Percentiles rank a stretch among this genome's conserved stretches.
phyloP scores from a whole-genome alignment of 2,888 invertebrate genomes.

The Stenodema calcarata region DNA sequence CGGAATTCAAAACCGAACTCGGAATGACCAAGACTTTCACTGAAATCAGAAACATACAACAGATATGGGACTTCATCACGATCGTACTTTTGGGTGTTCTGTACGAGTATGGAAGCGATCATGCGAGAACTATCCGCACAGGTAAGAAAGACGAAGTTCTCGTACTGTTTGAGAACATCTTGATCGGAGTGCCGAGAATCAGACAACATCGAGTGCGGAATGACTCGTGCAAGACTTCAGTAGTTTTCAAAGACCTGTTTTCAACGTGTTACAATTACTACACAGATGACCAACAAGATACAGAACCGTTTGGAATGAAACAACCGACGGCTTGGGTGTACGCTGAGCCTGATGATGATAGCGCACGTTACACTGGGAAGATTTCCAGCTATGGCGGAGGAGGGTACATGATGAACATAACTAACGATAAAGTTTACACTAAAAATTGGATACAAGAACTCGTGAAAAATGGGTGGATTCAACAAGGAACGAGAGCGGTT shows the following conservation, averaged over 20 bases:
- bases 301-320: slow-evolving; percentile 52
- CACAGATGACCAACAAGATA: slow-evolving; percentile 65
- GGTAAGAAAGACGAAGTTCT: slow-evolving; percentile 60
- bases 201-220: slow-evolving; percentile 62
- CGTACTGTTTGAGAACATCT: slow-evolving; percentile 63
- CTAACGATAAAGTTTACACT: slow-evolving; percentile 62
- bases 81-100: slow-evolving; percentile 66
- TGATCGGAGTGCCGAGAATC: slow-evolving; percentile 63
- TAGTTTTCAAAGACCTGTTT: slow-evolving; percentile 64
- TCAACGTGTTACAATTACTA: slow-evolving; percentile 67
- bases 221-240: slow-evolving; percentile 65
- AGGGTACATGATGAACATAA: slow-evolving; percentile 68
- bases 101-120: slow-evolving; percentile 62
- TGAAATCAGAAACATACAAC: background rate
- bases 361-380: slow-evolving; percentile 66
- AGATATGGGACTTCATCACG: slow-evolving; percentile 60
- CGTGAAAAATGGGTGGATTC: slow-evolving; percentile 70
- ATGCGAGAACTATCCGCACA: slow-evolving; percentile 55
- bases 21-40: slow-evolving; percentile 21
- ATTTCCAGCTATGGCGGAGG: slow-evolving; percentile 66
- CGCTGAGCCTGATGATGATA: background rate
- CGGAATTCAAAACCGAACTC: background rate
- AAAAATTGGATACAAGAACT: slow-evolving; percentile 63
- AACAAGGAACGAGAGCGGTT: slow-evolving; percentile 71
- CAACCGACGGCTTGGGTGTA: slow-evolving; percentile 22